Base-by-base conservation (phyloP, 2,113 vertebrate species). In the Poeciliopsis retropinna region DNA sequence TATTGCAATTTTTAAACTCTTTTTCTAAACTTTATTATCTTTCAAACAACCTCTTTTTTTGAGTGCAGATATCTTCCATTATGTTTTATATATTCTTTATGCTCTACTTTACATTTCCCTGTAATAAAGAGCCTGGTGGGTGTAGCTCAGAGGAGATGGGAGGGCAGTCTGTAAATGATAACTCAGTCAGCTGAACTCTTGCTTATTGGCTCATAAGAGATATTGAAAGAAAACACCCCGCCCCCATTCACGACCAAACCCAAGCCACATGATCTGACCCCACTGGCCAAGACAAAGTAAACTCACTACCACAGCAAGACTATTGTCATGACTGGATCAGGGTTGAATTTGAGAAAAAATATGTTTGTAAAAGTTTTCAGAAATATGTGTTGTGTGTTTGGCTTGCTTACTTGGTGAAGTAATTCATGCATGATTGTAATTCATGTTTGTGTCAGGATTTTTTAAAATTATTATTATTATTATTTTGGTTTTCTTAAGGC, bases 211-310 rank as follows among this genome's bases (percentile, higher is more conserved):
- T 92, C 82, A 76, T 67, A 81, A 69, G 70, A 90, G 85, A 89
- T 92, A 91, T 92, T 92, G 92, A 93, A 92, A 88, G 88, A 92
- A 92, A 93, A 90, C 91, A 90, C 76, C 79, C 89, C 64, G 80
- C 86, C 92, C 89, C 86, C 86, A 79, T 25, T 15, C 32, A 61
- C 74, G 8, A 71, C 47, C 79, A 81, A 64, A 89, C 78, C 72
- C 77, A 79, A 89, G 78, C 88, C 84, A 78, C 76, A 87, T 80
- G 87, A 89, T 78, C 61, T 91, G 92, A 89, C 88, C 89, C 80
- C 76, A 83, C 67, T 86, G 81, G 69, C 67, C 67, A 32, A 84
- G 13, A 71, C 81, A 72, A 78, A 72, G 75, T 27, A 76, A 60
- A 81, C 61, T 63, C 64, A n/a, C 31, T 47, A n/a, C 70, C 57